Evolutionary conservation across 2,113 vertebrate species (phyloP), one percentile per base, ranked within the genome.

Genomic region (Psephotus haematonotus): DNA sequence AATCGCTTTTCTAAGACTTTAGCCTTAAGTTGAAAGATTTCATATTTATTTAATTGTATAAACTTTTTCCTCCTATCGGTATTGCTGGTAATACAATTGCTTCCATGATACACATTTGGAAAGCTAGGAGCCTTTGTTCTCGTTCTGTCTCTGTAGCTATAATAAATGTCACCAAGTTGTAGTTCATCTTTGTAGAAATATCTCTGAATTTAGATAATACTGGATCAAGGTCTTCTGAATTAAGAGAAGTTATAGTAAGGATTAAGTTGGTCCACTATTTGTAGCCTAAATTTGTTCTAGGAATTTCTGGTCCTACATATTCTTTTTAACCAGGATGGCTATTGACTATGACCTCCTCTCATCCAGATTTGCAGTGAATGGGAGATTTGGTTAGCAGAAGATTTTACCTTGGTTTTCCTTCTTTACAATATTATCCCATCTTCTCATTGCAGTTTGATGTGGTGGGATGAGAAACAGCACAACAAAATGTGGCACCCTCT

Each of bases 11-110:
- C 74, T 91, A 92, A 93, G 78, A 91, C 62, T 90, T 93, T 29
- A 91, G 13, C 49, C 78, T 79, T 91, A 83, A 96, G 49, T 92
- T 86, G 93, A 96, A 97, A 93, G 89, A 92, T 82, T 85, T 96
- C 22, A 41, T 93, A 88, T 92, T 94, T 96, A 94, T 94, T 94
- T 85, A 93, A 79, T 84, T 84, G 76, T 88, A 65, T 84, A 77
- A 93, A 16, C 64, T 88, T 90, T 76, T 88, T 94, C 39, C 64
- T 91, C 44, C 75, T 72, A 44, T 75, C 31, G 17, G 2, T 90
- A 81, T 91, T 86, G 47, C 44, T 74, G 43, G 24, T 82, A 62
- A 72, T 78, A 88, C 78, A 92, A 94, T 90, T 91, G 33, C 33
- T 92, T 79, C 72, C 85, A n/a, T 71, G 68, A 69, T 41, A 43